Evolutionary conservation across 92 coral and sea anemone species (phyloP), one percentile per base, ranked within the genome.

Genomic region (Paramuricea clavata): DNA sequence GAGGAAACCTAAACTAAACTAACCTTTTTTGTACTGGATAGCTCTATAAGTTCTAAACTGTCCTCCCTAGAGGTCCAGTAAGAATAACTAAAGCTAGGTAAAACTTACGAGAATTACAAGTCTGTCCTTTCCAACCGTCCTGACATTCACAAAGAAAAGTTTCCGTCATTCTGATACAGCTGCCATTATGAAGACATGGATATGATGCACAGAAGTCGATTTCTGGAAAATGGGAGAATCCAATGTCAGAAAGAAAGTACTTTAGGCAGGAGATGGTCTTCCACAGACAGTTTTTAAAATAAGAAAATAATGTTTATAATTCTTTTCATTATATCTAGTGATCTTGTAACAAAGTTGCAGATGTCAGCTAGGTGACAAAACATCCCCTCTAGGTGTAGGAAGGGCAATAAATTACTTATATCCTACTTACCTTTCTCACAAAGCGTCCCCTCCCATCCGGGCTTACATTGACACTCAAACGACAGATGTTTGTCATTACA

Each of bases 381-480:
- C 31, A 19, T 49, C n/a, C 71, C n/a, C 43, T 7, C 17, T 52
- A 21, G 27, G 4, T 8, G 10, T 25, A 21, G 19, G 82, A 44
- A 26, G 5, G 11, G 49, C 26, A 9, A 23, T 21, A 25, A 2
- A 17, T 47, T 56, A 25, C 36, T 41, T 8, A 34, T 26, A 44
- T 42, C 80, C 36, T 34, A 74, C 86, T 78, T 89, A 96, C 99
- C 78, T 65, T 76, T 85, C 39, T 90, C 85, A 44, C 99, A 97
- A 68, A 25, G 80, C 7, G 41, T 64, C 9, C 99, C 99, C 57
- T 94, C 92, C 99, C 99, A 97, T 4, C 99, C 99, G 69, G 75
- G 83, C 12, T 76, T 59, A 35, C 99, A 97, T 9, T 93, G 83
- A 87, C 99, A 97, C 52, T 85, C 76, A 78, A 90, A 97, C 17